These are phyloP conservation scores for Prorops nasuta DNA, from an alignment of 1,140 invertebrate species.

Conservation along the genomic window DNA sequence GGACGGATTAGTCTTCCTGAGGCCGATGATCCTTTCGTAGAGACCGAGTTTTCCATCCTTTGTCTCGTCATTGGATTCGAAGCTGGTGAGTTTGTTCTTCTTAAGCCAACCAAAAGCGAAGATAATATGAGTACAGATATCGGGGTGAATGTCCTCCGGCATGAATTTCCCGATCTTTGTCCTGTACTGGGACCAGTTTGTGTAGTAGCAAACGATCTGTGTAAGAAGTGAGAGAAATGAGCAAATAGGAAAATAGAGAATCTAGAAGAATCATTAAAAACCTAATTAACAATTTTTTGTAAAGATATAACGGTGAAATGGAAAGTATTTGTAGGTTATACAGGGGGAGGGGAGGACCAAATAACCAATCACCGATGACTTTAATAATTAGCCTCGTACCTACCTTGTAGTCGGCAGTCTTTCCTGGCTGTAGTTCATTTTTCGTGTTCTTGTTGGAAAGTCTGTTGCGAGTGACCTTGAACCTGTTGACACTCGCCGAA, in stretches of 20 bases:
- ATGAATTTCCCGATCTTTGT: constrained; percentile 89
- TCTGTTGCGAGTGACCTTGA: constrained; percentile 66
- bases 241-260: no score
- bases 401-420: constrained; percentile 62
- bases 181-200: constrained; percentile 96
- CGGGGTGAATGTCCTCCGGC: constrained; percentile 92
- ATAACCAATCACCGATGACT: no score
- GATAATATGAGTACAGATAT: constrained; percentile 93
- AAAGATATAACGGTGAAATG: no score
- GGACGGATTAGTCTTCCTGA: constrained; percentile 88
- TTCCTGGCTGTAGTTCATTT: constrained; percentile 59
- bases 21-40: constrained; percentile 78
- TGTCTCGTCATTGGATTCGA: constrained; percentile 89
- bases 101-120: constrained; percentile 97
- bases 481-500: constrained; percentile 65
- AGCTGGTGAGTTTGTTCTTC: constrained; percentile 88
- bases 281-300: no score
- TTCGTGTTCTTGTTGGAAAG: constrained; percentile 58
- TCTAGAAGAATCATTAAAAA: no score
- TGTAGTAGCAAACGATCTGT: constrained; percentile 91
- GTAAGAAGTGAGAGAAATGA: background rate
- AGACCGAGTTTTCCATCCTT: constrained; percentile 88
- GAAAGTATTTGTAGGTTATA: no score
- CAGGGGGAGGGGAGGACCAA: no score
- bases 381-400: no score